A percentile compares a stretch with the other conserved stretches of the same genome.
Evolutionary conservation across 2,888 invertebrate genomes (phyloP).

Genomic region (Bhutanitis thaidina): DNA sequence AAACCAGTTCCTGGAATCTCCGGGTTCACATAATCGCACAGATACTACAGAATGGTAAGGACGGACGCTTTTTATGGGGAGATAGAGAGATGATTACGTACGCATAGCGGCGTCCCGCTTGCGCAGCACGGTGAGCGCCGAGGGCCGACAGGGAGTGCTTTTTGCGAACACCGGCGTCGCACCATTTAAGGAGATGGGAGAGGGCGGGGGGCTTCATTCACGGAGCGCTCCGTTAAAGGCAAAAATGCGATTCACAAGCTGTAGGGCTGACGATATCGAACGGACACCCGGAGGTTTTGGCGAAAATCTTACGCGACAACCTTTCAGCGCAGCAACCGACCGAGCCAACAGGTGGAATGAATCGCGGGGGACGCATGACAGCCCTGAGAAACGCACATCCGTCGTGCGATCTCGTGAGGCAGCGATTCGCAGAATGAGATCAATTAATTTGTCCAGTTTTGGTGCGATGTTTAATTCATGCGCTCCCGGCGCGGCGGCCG

Average conservation of each 20-base stretch:
- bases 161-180: constrained; percentile 41
- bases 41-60: constrained; percentile 27
- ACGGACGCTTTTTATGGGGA: constrained; percentile 14
- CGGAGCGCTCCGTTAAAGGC: constrained; percentile 17
- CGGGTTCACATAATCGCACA: constrained; percentile 24
- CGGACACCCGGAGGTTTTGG: not conserved
- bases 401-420: constrained; percentile 17
- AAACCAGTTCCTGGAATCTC: constrained; percentile 30
- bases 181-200: constrained; percentile 40
- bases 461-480: constrained; percentile 53
- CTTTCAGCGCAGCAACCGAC: not conserved
- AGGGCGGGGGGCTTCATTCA: constrained; percentile 63
- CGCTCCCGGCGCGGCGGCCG: not conserved
- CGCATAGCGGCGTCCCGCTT: constrained; percentile 10
- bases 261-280: constrained; percentile 33
- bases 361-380: constrained; percentile 14
- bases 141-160: constrained; percentile 29
- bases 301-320: not conserved
- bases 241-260: constrained; percentile 41
- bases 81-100: constrained; percentile 5
- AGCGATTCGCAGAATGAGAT: constrained; percentile 45
- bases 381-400: constrained; percentile 31
- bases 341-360: too few species aligned
- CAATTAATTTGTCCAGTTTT: constrained; percentile 62
- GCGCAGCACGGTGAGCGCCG: not conserved